A percentile compares a stretch with the other conserved stretches of the same genome.
phyloP scores from a whole-genome alignment of 2,113 vertebrate genomes.

The Eudyptes chrysolophus region DNA sequence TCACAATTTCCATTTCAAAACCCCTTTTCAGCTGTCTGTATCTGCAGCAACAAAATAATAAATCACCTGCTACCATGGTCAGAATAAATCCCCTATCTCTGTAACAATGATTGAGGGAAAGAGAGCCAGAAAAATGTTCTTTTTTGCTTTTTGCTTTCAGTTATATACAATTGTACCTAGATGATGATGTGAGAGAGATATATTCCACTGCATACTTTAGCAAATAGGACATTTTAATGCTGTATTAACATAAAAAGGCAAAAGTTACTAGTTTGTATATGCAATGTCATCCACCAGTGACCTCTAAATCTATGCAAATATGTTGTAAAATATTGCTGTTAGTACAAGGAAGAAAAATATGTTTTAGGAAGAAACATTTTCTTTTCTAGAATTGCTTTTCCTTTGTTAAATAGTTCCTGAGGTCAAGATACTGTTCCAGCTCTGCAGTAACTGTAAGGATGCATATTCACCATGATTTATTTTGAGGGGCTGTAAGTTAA shows the following conservation, averaged over 20 bases:
- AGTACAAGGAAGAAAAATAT: background rate
- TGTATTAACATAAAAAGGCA: background rate
- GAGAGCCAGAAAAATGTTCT: background rate
- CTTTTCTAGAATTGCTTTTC: background rate
- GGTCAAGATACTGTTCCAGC: background rate
- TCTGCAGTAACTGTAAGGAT: background rate
- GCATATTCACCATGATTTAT: background rate
- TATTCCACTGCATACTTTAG: background rate
- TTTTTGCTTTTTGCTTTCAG: constrained; percentile 1
- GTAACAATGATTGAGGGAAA: constrained; percentile 13
- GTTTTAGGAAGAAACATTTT: background rate
- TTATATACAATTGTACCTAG: background rate
- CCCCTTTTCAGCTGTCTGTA: constrained; percentile 60
- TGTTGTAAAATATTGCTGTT: background rate
- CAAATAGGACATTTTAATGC: background rate
- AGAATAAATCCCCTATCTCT: constrained; percentile 24
- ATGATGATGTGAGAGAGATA: background rate
- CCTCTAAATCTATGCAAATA: background rate
- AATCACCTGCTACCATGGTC: constrained; percentile 53
- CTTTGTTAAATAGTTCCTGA: background rate
- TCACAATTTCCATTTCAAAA: constrained; percentile 77
- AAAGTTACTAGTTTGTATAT: background rate
- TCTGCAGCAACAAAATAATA: constrained; percentile 63
- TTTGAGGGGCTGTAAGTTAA: background rate
- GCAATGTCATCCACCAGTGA: background rate